Conservation (phyloP, 2,888 invertebrate species). For the Dolichopus griseipennis region DNA sequence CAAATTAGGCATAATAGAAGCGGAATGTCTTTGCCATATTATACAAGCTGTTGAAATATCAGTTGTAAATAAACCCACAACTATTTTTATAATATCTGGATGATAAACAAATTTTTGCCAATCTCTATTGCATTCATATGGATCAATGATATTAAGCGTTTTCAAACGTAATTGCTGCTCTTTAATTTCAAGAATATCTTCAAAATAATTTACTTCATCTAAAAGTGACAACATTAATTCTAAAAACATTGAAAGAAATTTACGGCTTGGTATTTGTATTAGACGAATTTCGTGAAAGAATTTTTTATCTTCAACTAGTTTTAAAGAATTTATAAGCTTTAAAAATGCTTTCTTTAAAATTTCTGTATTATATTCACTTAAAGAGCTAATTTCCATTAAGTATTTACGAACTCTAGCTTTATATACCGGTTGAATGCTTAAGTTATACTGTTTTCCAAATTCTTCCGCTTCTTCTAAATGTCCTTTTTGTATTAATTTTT, state of each 20-base stretch:
- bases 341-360: conserved; percentile 29
- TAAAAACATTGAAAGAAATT: conserved; percentile 32
- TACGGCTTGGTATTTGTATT: conserved; percentile 34
- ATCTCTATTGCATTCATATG: conserved; percentile 37
- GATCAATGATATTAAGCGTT: conserved; percentile 40
- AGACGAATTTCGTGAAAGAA: conserved; percentile 36
- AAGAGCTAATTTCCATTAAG: conserved; percentile 29
- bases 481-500: conserved; percentile 40
- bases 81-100: conserved; percentile 34
- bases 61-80: conserved; percentile 33
- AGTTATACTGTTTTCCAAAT: conserved; percentile 38
- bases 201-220: conserved; percentile 28
- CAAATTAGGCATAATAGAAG: conserved; percentile 33
- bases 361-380: conserved; percentile 24
- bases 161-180: conserved; percentile 39
- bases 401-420: conserved; percentile 38
- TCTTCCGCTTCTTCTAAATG: conserved; percentile 41
- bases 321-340: conserved; percentile 29
- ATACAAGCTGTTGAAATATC: conserved; percentile 38
- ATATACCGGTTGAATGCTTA: conserved; percentile 39
- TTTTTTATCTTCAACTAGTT: conserved; percentile 32
- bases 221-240: conserved; percentile 34
- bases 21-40: conserved; percentile 40
- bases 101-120: conserved; percentile 42
- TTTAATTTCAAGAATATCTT: conserved; percentile 35